Evolutionary conservation across 2,888 invertebrate genomes (phyloP).

Genomic region (Aphodius granarius): DNA sequence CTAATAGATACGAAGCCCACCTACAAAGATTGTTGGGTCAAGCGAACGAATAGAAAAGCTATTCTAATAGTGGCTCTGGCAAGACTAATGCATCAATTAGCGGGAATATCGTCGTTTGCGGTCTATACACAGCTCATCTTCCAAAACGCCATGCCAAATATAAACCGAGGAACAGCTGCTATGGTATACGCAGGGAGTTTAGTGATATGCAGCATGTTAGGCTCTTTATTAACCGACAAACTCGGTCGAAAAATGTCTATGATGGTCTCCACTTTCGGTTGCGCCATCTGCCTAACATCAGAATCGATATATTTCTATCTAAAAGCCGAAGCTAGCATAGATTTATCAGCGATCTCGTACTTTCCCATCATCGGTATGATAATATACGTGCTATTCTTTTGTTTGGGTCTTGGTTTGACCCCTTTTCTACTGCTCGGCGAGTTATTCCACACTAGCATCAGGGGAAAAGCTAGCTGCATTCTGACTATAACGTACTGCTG

Average conservation of each 20-base stretch:
- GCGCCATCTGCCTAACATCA: slow-evolving; percentile 33
- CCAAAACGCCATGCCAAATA: slow-evolving; percentile 42
- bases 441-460: slow-evolving; percentile 44
- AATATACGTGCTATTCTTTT: slow-evolving; percentile 38
- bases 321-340: slow-evolving; percentile 31
- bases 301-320: slow-evolving; percentile 41
- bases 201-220: slow-evolving; percentile 27
- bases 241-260: slow-evolving; percentile 37
- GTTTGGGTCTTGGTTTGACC: slow-evolving; percentile 40
- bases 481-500: slow-evolving; percentile 39
- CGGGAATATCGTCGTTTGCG: slow-evolving; percentile 40
- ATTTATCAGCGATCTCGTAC: slow-evolving; percentile 39
- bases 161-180: slow-evolving; percentile 41
- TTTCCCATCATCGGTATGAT: slow-evolving; percentile 45
- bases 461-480: slow-evolving; percentile 41
- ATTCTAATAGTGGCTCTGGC: slow-evolving; percentile 36
- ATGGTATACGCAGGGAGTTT: slow-evolving; percentile 39
- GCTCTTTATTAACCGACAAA: slow-evolving; percentile 30
- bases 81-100: slow-evolving; percentile 42
- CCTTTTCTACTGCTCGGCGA: slow-evolving; percentile 45
- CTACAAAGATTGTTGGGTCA: slow-evolving; percentile 40
- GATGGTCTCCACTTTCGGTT: slow-evolving; percentile 36
- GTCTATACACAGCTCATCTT: slow-evolving; percentile 45
- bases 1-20: slow-evolving; percentile 42
- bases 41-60: slow-evolving; percentile 43